phyloP scores from a whole-genome alignment of 64 coral and sea anemone genomes.

The Exaiptasia diaphana region DNA sequence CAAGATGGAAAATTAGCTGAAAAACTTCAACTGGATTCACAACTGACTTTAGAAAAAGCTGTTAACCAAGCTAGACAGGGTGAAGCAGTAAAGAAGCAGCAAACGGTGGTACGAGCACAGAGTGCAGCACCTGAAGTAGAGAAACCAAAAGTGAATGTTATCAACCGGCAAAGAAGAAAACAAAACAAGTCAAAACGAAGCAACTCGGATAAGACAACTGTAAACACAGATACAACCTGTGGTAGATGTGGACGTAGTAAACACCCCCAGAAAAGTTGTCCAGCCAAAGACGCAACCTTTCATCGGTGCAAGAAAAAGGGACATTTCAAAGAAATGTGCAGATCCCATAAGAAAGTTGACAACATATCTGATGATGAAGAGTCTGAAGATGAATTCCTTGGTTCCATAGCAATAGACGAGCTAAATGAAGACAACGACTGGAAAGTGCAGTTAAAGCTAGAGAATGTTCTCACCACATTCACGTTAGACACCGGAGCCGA shows the following conservation, averaged over 20 bases:
- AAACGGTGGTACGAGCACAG: too few species aligned
- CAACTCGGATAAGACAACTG: neutral
- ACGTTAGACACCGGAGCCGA: too few species aligned
- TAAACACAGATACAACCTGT: neutral
- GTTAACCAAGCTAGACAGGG: conserved; percentile 28
- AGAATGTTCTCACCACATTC: too few species aligned
- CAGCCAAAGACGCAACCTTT: neutral
- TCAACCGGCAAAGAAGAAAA: conserved; percentile 22
- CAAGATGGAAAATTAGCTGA: neutral
- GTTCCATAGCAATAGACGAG: too few species aligned
- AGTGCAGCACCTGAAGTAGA: too few species aligned
- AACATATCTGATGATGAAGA: too few species aligned
- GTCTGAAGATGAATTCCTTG: too few species aligned
- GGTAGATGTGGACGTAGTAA: neutral
- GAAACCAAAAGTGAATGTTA: neutral
- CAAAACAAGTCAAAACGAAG: neutral
- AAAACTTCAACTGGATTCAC: conserved; percentile 20
- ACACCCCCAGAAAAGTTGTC: neutral
- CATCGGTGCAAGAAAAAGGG: conserved; percentile 33
- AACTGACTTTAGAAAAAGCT: conserved; percentile 31
- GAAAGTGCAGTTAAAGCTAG: too few species aligned
- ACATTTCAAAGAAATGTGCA: conserved; percentile 13
- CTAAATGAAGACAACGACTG: too few species aligned
- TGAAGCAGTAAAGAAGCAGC: neutral
- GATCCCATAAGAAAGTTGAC: neutral